phyloP scores from a whole-genome alignment of 35 echinoderm and acorn worm species.

The Apostichopus parvimensis region DNA sequence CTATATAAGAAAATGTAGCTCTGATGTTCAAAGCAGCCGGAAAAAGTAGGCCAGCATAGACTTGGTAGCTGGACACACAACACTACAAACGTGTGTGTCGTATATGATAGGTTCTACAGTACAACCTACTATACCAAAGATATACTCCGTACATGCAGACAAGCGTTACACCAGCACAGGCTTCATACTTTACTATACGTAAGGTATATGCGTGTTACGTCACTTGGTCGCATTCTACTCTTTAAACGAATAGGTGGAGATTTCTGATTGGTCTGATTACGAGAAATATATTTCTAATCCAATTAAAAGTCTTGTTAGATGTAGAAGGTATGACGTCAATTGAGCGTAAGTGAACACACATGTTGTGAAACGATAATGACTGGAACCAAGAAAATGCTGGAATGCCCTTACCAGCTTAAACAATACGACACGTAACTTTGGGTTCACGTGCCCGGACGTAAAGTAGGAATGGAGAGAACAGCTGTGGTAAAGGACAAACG shows the following conservation, averaged over 20 bases:
- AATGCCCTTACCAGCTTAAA: too few species aligned
- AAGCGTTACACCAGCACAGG: background rate
- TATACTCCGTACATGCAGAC: background rate
- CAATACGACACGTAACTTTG: too few species aligned
- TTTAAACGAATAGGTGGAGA: slow-evolving; percentile 38
- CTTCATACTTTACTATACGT: too few species aligned
- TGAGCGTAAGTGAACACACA: background rate
- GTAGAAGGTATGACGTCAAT: slow-evolving; percentile 35
- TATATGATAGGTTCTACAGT: background rate
- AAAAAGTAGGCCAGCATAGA: background rate
- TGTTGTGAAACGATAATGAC: background rate
- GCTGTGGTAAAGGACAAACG: too few species aligned
- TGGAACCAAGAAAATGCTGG: too few species aligned
- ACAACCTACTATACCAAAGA: background rate
- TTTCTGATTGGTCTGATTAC: slow-evolving; percentile 48
- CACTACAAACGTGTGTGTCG: slow-evolving; percentile 10
- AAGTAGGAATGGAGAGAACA: too few species aligned
- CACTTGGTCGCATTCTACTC: background rate
- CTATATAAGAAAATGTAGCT: background rate
- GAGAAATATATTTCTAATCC: slow-evolving; percentile 26
- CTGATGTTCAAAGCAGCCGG: background rate
- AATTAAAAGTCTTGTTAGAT: slow-evolving; percentile 56
- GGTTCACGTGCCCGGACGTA: too few species aligned
- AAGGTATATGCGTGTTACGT: background rate
- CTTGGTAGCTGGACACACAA: slow-evolving; percentile 46